Percentiles rank a stretch among this genome's conserved stretches.
Evolutionary conservation across 2,797 vertebrate species (phyloP).

Genomic region (Vireo griseus): DNA sequence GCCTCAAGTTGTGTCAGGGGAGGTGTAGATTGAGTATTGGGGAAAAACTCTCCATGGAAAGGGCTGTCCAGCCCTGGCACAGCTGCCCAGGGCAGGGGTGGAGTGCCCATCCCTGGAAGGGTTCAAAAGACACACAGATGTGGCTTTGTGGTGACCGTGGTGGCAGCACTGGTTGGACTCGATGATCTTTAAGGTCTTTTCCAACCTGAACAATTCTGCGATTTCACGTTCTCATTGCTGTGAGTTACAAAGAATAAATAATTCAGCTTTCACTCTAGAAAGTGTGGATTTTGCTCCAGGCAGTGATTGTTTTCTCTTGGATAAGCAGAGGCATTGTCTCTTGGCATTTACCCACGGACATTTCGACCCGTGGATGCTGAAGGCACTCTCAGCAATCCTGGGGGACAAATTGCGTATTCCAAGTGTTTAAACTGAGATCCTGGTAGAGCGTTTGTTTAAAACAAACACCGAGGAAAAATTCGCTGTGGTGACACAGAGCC

Average conservation of each 20-base stretch:
- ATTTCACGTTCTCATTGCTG: neutral
- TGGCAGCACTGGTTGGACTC: neutral
- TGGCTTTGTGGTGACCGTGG: neutral
- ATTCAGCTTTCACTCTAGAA: neutral
- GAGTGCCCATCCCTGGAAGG: neutral
- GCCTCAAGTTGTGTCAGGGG: neutral
- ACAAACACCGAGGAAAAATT: rapidly evolving
- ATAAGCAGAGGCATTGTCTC: neutral
- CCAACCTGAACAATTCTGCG: neutral
- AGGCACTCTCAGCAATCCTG: neutral
- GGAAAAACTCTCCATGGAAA: neutral
- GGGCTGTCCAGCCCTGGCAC: neutral
- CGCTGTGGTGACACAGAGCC: neutral
- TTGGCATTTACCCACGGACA: neutral
- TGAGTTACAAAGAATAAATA: neutral
- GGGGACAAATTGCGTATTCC: neutral
- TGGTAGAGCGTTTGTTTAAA: neutral
- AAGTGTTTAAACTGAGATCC: neutral
- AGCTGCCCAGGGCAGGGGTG: neutral
- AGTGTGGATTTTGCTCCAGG: neutral
- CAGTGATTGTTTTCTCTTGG: neutral
- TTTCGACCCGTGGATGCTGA: neutral
- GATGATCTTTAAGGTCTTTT: neutral
- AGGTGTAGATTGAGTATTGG: neutral
- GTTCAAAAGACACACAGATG: rapidly evolving